These are phyloP conservation scores for Rhabdomys pumilio DNA, from an alignment of 2,797 vertebrate genomes.

Conservation along the genomic window DNA sequence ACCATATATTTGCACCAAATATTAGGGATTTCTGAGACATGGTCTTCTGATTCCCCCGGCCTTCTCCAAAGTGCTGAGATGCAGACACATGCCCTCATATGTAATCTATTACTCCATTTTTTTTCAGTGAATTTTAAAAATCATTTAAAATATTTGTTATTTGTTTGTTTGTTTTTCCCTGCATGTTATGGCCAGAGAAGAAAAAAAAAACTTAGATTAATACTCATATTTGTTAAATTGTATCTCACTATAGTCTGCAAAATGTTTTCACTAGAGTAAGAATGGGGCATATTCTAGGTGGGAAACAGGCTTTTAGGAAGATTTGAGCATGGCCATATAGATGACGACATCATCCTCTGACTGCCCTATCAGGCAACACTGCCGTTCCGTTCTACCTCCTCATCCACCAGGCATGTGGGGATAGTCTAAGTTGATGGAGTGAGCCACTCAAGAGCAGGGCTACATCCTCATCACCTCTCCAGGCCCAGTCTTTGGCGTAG, in stretches of 20 bases:
- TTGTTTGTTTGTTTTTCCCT: background rate
- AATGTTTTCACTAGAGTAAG: background rate
- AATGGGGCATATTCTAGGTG: background rate
- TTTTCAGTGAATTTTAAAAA: constrained; percentile 26
- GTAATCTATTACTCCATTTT: background rate
- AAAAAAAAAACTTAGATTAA: background rate
- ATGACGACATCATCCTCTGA: background rate
- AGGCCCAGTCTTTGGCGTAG: background rate
- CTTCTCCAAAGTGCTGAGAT: background rate
- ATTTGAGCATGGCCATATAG: background rate
- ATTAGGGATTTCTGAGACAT: background rate
- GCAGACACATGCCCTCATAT: background rate
- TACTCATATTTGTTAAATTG: background rate
- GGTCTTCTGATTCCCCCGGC: background rate
- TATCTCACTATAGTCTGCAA: background rate
- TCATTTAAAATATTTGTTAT: background rate
- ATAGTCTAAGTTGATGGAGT: background rate
- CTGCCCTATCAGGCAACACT: background rate
- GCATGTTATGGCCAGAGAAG: constrained; percentile 1
- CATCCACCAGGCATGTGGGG: background rate
- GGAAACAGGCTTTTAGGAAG: constrained; percentile 2
- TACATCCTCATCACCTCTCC: background rate
- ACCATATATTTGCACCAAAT: background rate
- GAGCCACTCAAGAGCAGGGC: background rate
- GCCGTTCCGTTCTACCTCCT: background rate